Percentiles rank a stretch among this genome's conserved stretches.
Conservation (phyloP, 2,113 vertebrate species). For the Calyptomena viridis region DNA sequence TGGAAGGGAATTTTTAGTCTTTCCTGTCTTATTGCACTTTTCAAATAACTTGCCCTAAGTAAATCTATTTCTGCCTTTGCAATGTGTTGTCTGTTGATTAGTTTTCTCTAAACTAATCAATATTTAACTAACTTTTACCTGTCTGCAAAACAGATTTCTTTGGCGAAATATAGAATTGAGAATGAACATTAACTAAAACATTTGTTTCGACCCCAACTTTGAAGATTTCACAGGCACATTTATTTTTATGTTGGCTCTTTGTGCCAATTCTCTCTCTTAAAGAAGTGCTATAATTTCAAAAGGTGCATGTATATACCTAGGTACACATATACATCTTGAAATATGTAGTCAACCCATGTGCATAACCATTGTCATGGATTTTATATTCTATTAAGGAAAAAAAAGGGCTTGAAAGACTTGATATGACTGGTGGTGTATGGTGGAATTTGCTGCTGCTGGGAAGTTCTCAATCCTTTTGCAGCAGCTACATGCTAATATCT, state of each 20-base stretch:
- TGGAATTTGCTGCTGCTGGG: background rate
- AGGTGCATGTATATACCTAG: background rate
- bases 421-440: background rate
- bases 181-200: background rate
- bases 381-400: background rate
- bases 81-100: background rate
- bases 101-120: background rate
- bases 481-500: background rate
- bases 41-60: background rate
- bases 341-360: background rate
- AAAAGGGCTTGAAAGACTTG: background rate
- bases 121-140: background rate
- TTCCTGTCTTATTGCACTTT: background rate
- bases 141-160: background rate
- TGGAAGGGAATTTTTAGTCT: background rate
- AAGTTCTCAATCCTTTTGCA: background rate
- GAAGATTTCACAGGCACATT: background rate
- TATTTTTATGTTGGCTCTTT: background rate
- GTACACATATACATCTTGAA: background rate
- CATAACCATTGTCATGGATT: background rate
- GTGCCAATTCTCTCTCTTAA: background rate
- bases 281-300: background rate
- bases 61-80: background rate
- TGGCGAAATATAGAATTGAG: background rate
- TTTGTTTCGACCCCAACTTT: background rate